Conservation (phyloP, 2,113 vertebrate species). For the Takifugu bimaculatus region DNA sequence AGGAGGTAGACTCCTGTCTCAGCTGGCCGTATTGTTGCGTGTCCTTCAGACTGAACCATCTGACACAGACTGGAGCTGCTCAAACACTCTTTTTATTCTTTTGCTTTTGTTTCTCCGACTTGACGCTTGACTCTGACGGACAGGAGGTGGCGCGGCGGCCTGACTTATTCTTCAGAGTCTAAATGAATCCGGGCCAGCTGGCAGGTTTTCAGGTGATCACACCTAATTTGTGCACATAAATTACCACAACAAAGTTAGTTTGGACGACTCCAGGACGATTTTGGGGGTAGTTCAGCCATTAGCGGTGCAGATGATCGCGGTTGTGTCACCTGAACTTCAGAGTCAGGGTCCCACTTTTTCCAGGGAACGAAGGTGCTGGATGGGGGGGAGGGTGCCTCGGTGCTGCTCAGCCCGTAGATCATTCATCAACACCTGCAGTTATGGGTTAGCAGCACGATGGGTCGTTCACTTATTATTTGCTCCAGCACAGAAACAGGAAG, state of each 20-base stretch:
- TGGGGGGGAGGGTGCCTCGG: too few species aligned
- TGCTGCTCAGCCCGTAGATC: conserved; percentile 6
- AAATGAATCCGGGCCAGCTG: not conserved
- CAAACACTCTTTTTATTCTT: not conserved
- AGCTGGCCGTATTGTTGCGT: not conserved
- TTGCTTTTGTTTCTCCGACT: not conserved
- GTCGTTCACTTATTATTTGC: conserved; percentile 36
- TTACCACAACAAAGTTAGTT: not conserved
- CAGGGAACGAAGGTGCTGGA: too few species aligned
- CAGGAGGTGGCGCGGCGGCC: conserved; percentile 10
- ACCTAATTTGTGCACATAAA: not conserved
- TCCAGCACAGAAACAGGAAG: conserved; percentile 45
- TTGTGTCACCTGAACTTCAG: too few species aligned
- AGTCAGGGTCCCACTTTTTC: too few species aligned
- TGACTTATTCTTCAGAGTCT: not conserved
- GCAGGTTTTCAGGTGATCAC: not conserved
- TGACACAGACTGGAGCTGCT: not conserved
- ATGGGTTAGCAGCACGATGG: conserved; percentile 41
- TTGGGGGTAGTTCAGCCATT: too few species aligned
- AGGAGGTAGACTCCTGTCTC: conserved; percentile 1
- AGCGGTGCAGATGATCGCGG: too few species aligned
- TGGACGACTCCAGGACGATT: too few species aligned
- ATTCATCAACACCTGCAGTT: conserved; percentile 29
- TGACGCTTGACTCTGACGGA: not conserved
- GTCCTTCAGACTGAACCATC: not conserved